A percentile compares a stretch with the other conserved stretches of the same genome.
phyloP scores from a whole-genome alignment of 92 coral and sea anemone genomes.

The Bergia puertoricense region DNA sequence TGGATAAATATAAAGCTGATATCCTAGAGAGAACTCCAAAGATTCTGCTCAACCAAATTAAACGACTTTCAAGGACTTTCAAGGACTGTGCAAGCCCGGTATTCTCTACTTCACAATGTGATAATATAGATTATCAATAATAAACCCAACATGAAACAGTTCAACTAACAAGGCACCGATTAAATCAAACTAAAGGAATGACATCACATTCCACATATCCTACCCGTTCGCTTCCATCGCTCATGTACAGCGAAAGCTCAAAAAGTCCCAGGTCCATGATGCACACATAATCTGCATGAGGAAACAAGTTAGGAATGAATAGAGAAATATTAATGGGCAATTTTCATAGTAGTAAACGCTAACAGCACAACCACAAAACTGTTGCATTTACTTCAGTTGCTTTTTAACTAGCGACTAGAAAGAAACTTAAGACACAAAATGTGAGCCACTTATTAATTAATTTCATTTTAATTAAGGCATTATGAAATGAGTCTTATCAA shows the following conservation, averaged over 20 bases:
- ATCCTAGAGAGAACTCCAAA: too few relatives aligned
- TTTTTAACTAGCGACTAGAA: not conserved
- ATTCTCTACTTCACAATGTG: too few relatives aligned
- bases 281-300: constrained; percentile 81
- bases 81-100: too few relatives aligned
- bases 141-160: too few relatives aligned
- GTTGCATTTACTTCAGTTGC: not conserved
- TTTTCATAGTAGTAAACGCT: not conserved
- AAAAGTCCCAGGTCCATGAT: constrained; percentile 93
- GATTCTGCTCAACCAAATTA: too few relatives aligned
- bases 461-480: too few relatives aligned
- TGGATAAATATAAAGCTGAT: too few relatives aligned
- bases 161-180: too few relatives aligned
- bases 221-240: constrained; percentile 88
- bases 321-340: not conserved
- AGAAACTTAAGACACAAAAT: too few relatives aligned
- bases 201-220: not conserved
- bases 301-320: not conserved
- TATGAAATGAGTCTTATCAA: too few relatives aligned
- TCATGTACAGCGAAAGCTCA: constrained; percentile 83
- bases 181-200: not conserved
- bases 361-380: not conserved
- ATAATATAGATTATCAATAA: too few relatives aligned
- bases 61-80: too few relatives aligned
- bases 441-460: not conserved